Percentiles rank a stretch among this genome's conserved stretches.
These are phyloP conservation scores for Tetramorium parvispinum DNA, from an alignment of 1,140 invertebrate genomes.

Conservation along the genomic window DNA sequence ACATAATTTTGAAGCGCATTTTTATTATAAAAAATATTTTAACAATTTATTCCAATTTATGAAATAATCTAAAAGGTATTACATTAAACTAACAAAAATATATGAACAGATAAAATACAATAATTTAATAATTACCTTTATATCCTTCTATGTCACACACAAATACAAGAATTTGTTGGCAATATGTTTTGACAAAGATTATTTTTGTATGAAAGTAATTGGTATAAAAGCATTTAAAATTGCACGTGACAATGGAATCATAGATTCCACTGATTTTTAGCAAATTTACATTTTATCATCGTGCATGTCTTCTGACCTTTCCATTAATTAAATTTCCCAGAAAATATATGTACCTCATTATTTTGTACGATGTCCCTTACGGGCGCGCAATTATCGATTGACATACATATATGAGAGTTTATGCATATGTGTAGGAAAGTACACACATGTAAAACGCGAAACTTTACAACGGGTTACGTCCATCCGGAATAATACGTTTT, in stretches of 20 bases:
- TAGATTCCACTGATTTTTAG: constrained; percentile 30
- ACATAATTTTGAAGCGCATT: constrained; percentile 1
- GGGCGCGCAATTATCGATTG: constrained; percentile 33
- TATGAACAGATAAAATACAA: not conserved
- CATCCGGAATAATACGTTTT: constrained; percentile 4
- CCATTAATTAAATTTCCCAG: constrained; percentile 32
- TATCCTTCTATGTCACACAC: not conserved
- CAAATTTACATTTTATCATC: constrained; percentile 34
- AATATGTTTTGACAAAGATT: not conserved
- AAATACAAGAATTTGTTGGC: not conserved
- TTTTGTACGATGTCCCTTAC: constrained; percentile 13
- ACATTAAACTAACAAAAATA: not conserved
- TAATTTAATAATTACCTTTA: constrained; percentile 38
- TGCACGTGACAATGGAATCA: not conserved
- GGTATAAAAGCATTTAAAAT: constrained; percentile 12
- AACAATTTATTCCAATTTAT: not conserved
- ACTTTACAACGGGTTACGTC: constrained; percentile 5
- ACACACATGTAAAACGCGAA: not conserved
- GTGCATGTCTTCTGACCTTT: not conserved
- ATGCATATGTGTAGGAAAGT: not conserved
- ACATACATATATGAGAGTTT: not conserved
- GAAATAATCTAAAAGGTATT: not conserved
- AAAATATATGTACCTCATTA: constrained; percentile 28
- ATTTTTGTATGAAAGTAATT: not conserved
- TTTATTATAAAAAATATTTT: not conserved